Conservation (phyloP, 1,140 invertebrate genomes). For the Bradysia coprophila region DNA sequence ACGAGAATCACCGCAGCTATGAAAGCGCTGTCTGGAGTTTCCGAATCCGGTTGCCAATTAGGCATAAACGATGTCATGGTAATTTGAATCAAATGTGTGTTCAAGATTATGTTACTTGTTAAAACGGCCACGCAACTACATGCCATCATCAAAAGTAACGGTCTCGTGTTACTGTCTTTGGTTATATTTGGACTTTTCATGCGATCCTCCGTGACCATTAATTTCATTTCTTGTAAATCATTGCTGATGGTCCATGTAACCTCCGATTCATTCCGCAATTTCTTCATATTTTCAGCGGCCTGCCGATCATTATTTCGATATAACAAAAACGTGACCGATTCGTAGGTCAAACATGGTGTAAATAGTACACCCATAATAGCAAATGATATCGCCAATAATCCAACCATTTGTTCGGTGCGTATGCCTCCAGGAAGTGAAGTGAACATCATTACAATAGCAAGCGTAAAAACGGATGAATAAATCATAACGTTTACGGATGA, state of each 20-base stretch:
- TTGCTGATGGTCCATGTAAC: neutral
- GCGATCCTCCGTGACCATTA: neutral
- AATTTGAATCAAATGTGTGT: no score
- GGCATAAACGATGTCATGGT: no score
- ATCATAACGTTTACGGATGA: no score
- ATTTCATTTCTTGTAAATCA: conserved; percentile 7
- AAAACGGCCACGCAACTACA: neutral
- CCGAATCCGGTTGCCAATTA: no score
- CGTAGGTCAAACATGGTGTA: neutral
- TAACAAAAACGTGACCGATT: neutral
- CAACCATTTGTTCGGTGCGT: conserved; percentile 5
- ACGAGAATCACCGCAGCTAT: no score
- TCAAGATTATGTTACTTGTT: no score
- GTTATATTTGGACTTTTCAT: neutral
- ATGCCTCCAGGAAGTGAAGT: neutral
- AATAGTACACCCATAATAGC: neutral
- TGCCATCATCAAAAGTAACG: neutral
- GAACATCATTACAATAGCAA: no score
- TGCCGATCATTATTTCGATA: neutral
- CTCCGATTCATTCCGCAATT: neutral
- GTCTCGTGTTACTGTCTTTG: neutral
- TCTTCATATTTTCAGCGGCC: neutral
- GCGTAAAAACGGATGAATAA: no score
- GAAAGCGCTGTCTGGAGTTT: no score
- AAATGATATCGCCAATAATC: neutral